Base-by-base conservation (phyloP, 2,888 invertebrate species). In the Formica aserva region DNA sequence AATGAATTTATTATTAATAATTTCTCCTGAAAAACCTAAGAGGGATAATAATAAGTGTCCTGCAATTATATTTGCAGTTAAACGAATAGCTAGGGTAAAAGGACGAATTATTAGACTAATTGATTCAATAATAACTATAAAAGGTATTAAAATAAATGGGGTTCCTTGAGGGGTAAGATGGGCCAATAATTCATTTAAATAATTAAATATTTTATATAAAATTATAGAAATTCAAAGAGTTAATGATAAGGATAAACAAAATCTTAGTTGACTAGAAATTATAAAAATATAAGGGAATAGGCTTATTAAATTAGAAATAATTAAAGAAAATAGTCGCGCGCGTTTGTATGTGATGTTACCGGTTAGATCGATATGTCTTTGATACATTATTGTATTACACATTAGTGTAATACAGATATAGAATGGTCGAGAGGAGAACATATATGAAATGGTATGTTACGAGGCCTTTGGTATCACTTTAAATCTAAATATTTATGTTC, bases 51-150 rank as follows among this genome's bases (percentile, higher is more conserved):
- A 5, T 32, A 32, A 0, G 32, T 32, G 32, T 5, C 32, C 32
- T 55, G 84, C 82, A 62, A 97, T 97, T 96, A 97, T 97, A 95
- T 97, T 97, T 22, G 97, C 97, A 2, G 96, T 96, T 95, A 97
- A 92, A 86, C 97, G 45, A 32, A 75, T 45, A 0, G 74, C 1
- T 6, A 74, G 9, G 0, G 45, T 74, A 0, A 74, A 0, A 97
- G 97, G 97, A 13, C 97, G 97, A 94, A 97, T 97, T 88, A 97
- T 91, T 95, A 97, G 97, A 91, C 97, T 97, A 95, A 97, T 96
- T 52, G 96, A 96, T 96, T 97, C 97, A 96, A 97, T 97, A 94
- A 96, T 94, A 9, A 97, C 97, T 95, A 97, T 97, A 95, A 97
- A 97, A 32, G 97, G 96, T 95, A 97, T 97, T 91, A 97, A 41